Evolutionary conservation across 2,113 vertebrate species (phyloP).

Genomic region (Channa argus): DNA sequence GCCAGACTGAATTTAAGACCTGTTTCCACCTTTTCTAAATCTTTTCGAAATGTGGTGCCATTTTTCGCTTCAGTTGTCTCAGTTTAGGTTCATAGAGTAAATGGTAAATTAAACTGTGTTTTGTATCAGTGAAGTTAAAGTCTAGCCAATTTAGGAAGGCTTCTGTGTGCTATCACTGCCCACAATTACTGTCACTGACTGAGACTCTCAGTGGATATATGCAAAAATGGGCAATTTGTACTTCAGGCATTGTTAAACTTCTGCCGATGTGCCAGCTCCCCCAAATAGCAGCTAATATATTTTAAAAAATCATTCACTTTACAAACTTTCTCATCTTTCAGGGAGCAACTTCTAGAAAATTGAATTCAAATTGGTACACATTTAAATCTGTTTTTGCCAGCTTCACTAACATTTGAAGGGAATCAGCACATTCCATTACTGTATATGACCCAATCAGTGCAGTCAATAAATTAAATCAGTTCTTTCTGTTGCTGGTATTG

Average conservation of each 20-base stretch:
- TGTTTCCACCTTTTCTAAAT: background rate
- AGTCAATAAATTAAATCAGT: background rate
- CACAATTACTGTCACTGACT: background rate
- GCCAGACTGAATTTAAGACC: background rate
- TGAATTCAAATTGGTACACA: background rate
- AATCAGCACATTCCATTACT: background rate
- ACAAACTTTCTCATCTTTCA: background rate
- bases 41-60: background rate
- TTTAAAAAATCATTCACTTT: background rate
- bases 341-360: background rate
- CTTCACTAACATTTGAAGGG: background rate
- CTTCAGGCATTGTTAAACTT: constrained; percentile 14
- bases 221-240: background rate
- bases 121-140: background rate
- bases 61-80: background rate
- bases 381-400: background rate
- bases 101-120: background rate
- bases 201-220: constrained; percentile 5
- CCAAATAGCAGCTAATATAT: background rate
- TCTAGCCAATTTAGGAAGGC: background rate
- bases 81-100: background rate
- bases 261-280: constrained; percentile 2
- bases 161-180: constrained; percentile 8
- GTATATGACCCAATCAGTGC: background rate
- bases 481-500: background rate